Evolutionary conservation across 2,113 vertebrate species (phyloP).

Genomic region (Engraulis encrasicolus): DNA sequence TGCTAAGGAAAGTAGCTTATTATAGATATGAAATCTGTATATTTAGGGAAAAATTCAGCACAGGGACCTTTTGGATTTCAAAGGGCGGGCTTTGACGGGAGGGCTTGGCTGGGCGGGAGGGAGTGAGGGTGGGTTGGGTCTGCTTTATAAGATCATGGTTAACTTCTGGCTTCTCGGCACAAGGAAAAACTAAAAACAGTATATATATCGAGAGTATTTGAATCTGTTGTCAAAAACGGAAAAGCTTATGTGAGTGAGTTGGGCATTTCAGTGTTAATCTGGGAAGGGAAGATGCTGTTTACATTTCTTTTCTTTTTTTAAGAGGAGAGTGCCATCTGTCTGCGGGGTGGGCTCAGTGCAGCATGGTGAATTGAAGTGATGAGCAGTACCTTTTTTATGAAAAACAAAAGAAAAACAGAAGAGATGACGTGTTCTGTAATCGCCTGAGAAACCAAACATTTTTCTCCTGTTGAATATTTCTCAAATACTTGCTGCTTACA

Average conservation of each 20-base stretch:
- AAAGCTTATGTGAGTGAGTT: slow-evolving; percentile 63
- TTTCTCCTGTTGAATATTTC: slow-evolving; percentile 73
- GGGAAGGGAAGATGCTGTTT: slow-evolving; percentile 73
- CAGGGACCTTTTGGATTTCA: slow-evolving; percentile 75
- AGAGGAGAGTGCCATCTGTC: slow-evolving; percentile 67
- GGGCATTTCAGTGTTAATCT: slow-evolving; percentile 70
- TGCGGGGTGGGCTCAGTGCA: slow-evolving; percentile 69
- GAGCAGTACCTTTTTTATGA: slow-evolving; percentile 74
- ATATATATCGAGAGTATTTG: slow-evolving; percentile 64
- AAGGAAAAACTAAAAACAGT: slow-evolving; percentile 65
- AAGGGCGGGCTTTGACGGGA: slow-evolving; percentile 46
- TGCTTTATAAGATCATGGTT: slow-evolving; percentile 72
- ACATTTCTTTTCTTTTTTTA: slow-evolving; percentile 65
- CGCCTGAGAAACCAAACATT: slow-evolving; percentile 80
- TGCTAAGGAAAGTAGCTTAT: slow-evolving; percentile 83
- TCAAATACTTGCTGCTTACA: slow-evolving; percentile 81
- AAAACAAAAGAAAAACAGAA: slow-evolving; percentile 51
- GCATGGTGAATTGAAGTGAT: slow-evolving; percentile 74
- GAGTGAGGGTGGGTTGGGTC: slow-evolving; percentile 58
- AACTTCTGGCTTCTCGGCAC: slow-evolving; percentile 82
- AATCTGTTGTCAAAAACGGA: slow-evolving; percentile 65
- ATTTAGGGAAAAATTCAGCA: slow-evolving; percentile 78
- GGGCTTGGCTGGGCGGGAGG: too few relatives aligned
- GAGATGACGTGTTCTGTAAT: slow-evolving; percentile 69
- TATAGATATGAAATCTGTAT: slow-evolving; percentile 84